Evolutionary conservation across 2,113 vertebrate species (phyloP).

Genomic region (Tamias sibiricus): DNA sequence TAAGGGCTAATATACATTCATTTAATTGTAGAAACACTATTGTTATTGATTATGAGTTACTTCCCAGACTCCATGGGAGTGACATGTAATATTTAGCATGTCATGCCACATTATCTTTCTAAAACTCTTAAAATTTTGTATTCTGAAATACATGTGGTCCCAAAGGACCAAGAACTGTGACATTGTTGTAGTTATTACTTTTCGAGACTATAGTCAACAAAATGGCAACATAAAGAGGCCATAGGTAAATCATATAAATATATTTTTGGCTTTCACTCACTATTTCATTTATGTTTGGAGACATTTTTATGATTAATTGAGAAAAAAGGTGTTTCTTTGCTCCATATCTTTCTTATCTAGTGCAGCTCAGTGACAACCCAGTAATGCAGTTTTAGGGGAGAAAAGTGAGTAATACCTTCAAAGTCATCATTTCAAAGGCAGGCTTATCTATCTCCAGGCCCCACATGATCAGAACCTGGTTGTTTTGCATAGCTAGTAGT

Average conservation of each 20-base stretch:
- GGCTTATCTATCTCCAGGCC: neutral
- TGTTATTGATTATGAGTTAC: constrained; percentile 28
- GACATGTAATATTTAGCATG: neutral
- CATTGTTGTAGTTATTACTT: constrained; percentile 17
- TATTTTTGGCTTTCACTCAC: constrained; percentile 50
- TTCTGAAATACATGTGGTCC: neutral
- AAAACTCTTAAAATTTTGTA: neutral
- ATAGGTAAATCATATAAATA: constrained; percentile 50
- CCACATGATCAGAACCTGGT: neutral
- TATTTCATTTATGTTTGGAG: constrained; percentile 56
- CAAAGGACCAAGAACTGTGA: neutral
- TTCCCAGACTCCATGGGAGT: neutral
- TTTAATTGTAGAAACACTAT: constrained; percentile 44
- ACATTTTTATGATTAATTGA: constrained; percentile 55
- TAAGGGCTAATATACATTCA: neutral
- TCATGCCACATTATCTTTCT: neutral
- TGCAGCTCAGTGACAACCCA: constrained; percentile 40
- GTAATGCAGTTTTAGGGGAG: constrained; percentile 59
- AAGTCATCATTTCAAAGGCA: constrained; percentile 50
- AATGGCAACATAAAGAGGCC: neutral
- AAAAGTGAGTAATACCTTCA: constrained; percentile 61
- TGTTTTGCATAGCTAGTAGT: neutral
- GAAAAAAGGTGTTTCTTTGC: constrained; percentile 41
- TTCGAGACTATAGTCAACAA: constrained; percentile 34
- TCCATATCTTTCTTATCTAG: constrained; percentile 35